A percentile compares a stretch with the other conserved stretches of the same genome.
These are phyloP conservation scores for Selenia dentaria DNA, from an alignment of 2,888 invertebrate species.

Conservation along the genomic window DNA sequence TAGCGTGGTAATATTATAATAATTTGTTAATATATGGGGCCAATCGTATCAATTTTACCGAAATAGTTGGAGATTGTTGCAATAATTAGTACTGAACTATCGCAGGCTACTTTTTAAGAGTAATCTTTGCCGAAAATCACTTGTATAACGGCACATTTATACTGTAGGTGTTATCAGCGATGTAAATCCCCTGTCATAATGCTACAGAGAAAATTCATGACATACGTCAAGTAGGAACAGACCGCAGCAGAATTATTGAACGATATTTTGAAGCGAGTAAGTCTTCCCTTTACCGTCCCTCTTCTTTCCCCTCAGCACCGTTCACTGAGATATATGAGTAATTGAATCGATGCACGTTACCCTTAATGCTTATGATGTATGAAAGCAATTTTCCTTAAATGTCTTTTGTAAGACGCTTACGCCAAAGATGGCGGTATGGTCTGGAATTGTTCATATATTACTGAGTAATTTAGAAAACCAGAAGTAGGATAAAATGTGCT, in stretches of 20 bases:
- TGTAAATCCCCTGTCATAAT: slow-evolving; percentile 15
- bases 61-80: too few species aligned
- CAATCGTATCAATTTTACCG: too few species aligned
- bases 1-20: too few species aligned
- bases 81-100: too few species aligned
- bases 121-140: too few species aligned
- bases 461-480: slow-evolving; percentile 29
- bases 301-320: slow-evolving; percentile 5
- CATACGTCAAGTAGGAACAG: slow-evolving; percentile 11
- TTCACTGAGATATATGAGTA: slow-evolving; percentile 41
- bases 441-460: slow-evolving; percentile 41
- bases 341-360: slow-evolving; percentile 45
- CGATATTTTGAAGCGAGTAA: slow-evolving; percentile 9
- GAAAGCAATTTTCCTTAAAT: slow-evolving; percentile 49
- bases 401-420: slow-evolving; percentile 37
- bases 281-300: not conserved
- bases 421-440: slow-evolving; percentile 34
- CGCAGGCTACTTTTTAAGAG: too few species aligned
- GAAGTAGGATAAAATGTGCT: slow-evolving; percentile 24
- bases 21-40: too few species aligned
- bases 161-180: too few species aligned
- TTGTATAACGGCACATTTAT: too few species aligned
- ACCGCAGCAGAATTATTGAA: slow-evolving; percentile 8
- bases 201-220: slow-evolving; percentile 10
- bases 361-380: slow-evolving; percentile 47